Base-by-base conservation (phyloP, 2,888 invertebrate species). In the Nebria brevicollis region DNA sequence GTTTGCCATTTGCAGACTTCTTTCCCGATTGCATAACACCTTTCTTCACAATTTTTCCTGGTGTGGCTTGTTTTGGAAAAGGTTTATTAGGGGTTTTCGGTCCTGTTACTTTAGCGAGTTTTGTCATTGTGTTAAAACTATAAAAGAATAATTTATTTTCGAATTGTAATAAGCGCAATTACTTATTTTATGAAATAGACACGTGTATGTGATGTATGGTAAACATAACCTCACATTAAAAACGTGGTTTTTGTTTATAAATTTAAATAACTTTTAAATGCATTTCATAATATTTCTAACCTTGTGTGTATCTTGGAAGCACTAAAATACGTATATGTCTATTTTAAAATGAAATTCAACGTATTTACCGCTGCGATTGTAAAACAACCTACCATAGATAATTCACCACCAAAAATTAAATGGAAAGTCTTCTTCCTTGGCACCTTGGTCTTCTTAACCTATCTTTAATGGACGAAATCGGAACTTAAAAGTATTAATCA, bases 71-170 rank as follows among this genome's bases (percentile, higher is more conserved):
- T 86, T 94, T 93, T 1, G 94, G 93, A 13, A 92, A 85, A 84
- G 92, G 91, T 86, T 94, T 93, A 86, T 95, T 95, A 2, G 94
- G 94, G 5, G 94, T 89, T 88, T 95, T 95, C 0, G 94, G 94
- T 64, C 95, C 94, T 86, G 92, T 93, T 0, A 94, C 93, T 88
- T 95, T 90, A 41, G 95, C 93, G 90, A 93, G 95, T 84, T 95
- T 90, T 5, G 94, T 95, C 95, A 95, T 95, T 85, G 85, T 86
- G 25, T 7, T 66, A 66, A 66, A 66, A 66, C 66, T 66, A 66
- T 20, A 66, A 66, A 15, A 66, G n/a, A 66, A 7, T 13, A 13
- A 66, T 34, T 34, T 34, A 34, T 34, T 34, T 34, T 34, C 2
- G 1, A 34, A 34, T 4, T 34, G 34, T 34, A 5, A 34, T 34